These are phyloP conservation scores for Argyresthia albistria DNA, from an alignment of 2,888 invertebrate genomes.

Conservation along the genomic window DNA sequence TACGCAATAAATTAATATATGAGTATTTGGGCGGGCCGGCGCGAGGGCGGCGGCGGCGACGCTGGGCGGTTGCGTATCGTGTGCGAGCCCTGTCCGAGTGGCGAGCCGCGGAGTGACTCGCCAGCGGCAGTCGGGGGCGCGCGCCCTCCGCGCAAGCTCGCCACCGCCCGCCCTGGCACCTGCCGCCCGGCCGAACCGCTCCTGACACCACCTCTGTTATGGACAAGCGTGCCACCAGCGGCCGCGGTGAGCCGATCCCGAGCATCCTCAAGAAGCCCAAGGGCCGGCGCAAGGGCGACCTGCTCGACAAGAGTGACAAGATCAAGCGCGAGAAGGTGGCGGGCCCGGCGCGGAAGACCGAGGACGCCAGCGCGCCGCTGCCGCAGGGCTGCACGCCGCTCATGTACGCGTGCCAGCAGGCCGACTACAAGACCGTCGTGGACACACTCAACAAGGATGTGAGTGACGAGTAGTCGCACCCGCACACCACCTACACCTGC, in stretches of 20 bases:
- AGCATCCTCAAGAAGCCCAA: constrained; percentile 63
- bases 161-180: constrained; percentile 25
- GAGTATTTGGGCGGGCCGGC: constrained; percentile 29
- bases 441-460: constrained; percentile 84
- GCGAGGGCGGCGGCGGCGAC: constrained; percentile 3
- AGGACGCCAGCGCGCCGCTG: constrained; percentile 54
- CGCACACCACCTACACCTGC: neutral
- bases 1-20: constrained; percentile 43
- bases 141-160: constrained; percentile 66
- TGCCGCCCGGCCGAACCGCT: constrained; percentile 14
- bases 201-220: constrained; percentile 33
- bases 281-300: constrained; percentile 42
- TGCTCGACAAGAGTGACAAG: constrained; percentile 59
- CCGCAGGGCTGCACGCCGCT: constrained; percentile 85
- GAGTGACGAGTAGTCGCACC: constrained; percentile 33
- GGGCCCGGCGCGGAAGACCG: constrained; percentile 32
- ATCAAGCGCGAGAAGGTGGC: constrained; percentile 58
- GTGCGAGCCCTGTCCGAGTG: constrained; percentile 17
- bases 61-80: constrained; percentile 23
- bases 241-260: constrained; percentile 58
- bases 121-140: constrained; percentile 38
- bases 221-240: constrained; percentile 55
- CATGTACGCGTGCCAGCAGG: constrained; percentile 94
- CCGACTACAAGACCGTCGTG: constrained; percentile 82
- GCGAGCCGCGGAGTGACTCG: constrained; percentile 23